Conservation (phyloP, 2,797 vertebrate genomes). For the Melanotaenia maccullochi region DNA sequence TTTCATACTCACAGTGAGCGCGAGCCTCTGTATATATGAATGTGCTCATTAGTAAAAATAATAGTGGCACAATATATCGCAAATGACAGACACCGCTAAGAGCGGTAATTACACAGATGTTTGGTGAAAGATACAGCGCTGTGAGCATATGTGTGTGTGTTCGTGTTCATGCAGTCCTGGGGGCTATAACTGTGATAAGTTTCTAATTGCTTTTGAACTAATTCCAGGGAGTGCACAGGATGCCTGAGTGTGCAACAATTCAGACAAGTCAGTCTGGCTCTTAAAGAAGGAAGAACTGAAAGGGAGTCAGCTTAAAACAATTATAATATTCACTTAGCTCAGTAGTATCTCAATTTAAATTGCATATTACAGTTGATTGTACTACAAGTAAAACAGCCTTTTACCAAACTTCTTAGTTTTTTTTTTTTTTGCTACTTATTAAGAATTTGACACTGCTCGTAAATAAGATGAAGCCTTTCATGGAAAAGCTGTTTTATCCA, state of each 20-base stretch:
- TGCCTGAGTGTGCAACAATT: conserved; percentile 29
- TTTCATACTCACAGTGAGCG: conserved; percentile 2
- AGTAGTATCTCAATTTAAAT: conserved; percentile 14
- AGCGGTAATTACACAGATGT: conserved; percentile 70
- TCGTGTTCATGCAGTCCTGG: conserved; percentile 17
- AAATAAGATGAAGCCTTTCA: conserved; percentile 1
- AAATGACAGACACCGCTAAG: conserved; percentile 52
- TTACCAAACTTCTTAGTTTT: conserved; percentile 1
- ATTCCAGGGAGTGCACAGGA: conserved; percentile 42
- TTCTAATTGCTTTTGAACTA: conserved; percentile 63
- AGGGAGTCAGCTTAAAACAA: conserved; percentile 32
- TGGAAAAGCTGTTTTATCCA: background rate
- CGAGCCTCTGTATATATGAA: conserved; percentile 13
- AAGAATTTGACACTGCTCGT: background rate
- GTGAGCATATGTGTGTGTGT: conserved; percentile 1
- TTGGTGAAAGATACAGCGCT: conserved; percentile 52
- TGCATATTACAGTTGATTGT: background rate
- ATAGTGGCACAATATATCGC: conserved; percentile 53
- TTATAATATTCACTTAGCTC: background rate
- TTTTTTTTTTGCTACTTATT: conserved; percentile 13
- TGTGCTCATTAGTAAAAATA: conserved; percentile 65
- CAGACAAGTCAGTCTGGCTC: conserved; percentile 18
- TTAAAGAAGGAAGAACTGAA: conserved; percentile 27
- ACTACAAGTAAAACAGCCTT: background rate
- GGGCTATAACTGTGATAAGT: conserved; percentile 41